phyloP scores from a whole-genome alignment of 2,113 vertebrate genomes.

The Phyllopteryx taeniolatus region DNA sequence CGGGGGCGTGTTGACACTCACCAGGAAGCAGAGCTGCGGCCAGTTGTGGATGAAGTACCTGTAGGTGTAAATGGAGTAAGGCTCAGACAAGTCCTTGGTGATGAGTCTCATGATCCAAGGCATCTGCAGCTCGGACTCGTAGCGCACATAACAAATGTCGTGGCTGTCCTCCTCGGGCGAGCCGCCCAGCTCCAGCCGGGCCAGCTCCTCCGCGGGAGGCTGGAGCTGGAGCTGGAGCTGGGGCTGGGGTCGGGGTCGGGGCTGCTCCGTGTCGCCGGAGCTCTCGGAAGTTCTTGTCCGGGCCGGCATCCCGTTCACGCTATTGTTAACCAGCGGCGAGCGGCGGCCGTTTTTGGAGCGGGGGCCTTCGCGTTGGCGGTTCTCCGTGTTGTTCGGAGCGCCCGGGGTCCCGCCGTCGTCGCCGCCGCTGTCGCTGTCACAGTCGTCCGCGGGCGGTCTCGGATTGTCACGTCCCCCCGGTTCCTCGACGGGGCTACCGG shows the following conservation, averaged over 20 bases:
- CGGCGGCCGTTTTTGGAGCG: constrained; percentile 71
- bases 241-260: constrained; percentile 2
- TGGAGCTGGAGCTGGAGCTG: constrained; percentile 20
- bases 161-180: constrained; percentile 70
- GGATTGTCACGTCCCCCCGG: constrained; percentile 70
- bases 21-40: constrained; percentile 99
- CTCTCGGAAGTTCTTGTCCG: constrained; percentile 62
- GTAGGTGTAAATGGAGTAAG: constrained; percentile 99
- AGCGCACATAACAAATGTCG: constrained; percentile 91
- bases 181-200: constrained; percentile 64
- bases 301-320: constrained; percentile 65
- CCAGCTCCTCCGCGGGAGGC: constrained; percentile 74
- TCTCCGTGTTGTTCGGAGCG: constrained; percentile 63
- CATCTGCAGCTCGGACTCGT: constrained; percentile 99
- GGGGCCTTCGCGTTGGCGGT: constrained; percentile 59
- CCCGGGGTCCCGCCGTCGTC: constrained; percentile 57
- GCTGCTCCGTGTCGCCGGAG: constrained; percentile 56
- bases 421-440: constrained; percentile 40
- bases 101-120: constrained; percentile 99
- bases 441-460: constrained; percentile 53
- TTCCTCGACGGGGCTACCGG: constrained; percentile 75
- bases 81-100: constrained; percentile 99
- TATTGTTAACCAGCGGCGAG: constrained; percentile 64
- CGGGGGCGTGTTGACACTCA: constrained; percentile 74
- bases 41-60: constrained; percentile 99